A percentile compares a stretch with the other conserved stretches of the same genome.
These are phyloP conservation scores for Micropoecilia bifurca DNA, from an alignment of 2,797 vertebrate species.

Conservation along the genomic window DNA sequence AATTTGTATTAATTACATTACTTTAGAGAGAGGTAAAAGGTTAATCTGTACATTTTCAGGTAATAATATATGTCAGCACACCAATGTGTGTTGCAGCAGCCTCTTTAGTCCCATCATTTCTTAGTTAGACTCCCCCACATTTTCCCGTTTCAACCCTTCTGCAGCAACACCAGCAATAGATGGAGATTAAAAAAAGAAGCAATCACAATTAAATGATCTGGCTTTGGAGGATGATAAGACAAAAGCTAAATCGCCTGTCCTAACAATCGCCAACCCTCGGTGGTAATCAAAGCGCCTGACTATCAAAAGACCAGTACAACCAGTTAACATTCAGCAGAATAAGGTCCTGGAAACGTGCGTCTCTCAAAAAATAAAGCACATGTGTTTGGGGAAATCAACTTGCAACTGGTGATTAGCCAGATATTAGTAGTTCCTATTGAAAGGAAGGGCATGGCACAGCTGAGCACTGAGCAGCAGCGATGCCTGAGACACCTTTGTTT, in stretches of 20 bases:
- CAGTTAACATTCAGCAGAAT: slow-evolving; percentile 35
- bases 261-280: slow-evolving; percentile 59
- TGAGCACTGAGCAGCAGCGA: slow-evolving; percentile 42
- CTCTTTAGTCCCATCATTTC: slow-evolving; percentile 11
- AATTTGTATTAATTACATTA: slow-evolving; percentile 32
- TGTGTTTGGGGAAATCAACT: slow-evolving; percentile 70
- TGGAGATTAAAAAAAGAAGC: slow-evolving; percentile 7
- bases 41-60: slow-evolving; percentile 29
- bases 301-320: slow-evolving; percentile 36
- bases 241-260: slow-evolving; percentile 51
- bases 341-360: slow-evolving; percentile 22
- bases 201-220: slow-evolving; percentile 27
- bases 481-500: slow-evolving; percentile 66
- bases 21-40: slow-evolving; percentile 15
- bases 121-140: slow-evolving; percentile 12
- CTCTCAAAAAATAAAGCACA: slow-evolving; percentile 51
- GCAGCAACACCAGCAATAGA: slow-evolving; percentile 6
- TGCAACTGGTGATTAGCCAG: slow-evolving; percentile 61
- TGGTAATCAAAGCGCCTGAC: slow-evolving; percentile 56
- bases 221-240: slow-evolving; percentile 44
- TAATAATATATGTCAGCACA: slow-evolving; percentile 23
- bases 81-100: slow-evolving; percentile 8
- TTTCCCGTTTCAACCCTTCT: slow-evolving; percentile 21
- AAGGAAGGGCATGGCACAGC: slow-evolving; percentile 28
- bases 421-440: slow-evolving; percentile 66